Percentiles rank a stretch among this genome's conserved stretches.
phyloP scores from a whole-genome alignment of 2,113 vertebrate genomes.

The Halichoerus grypus region DNA sequence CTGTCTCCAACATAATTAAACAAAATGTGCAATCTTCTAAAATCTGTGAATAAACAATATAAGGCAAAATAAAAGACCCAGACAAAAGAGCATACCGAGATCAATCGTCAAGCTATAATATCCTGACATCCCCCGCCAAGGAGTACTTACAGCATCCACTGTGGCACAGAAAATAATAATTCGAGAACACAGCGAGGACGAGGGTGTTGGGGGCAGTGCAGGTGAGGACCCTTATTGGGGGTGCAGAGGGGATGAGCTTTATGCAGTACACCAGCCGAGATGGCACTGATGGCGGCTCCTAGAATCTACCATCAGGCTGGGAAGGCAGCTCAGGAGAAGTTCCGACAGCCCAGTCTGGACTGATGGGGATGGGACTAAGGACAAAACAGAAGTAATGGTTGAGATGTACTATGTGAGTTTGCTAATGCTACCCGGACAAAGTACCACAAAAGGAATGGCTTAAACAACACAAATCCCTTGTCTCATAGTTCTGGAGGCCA shows the following conservation, averaged over 20 bases:
- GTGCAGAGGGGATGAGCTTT: neutral
- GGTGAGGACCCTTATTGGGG: neutral
- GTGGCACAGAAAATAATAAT: slow-evolving; percentile 8
- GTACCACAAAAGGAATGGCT: neutral
- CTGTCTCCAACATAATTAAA: slow-evolving; percentile 83
- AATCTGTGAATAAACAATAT: slow-evolving; percentile 83
- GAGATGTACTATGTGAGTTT: neutral
- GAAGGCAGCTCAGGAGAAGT: neutral
- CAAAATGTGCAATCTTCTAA: slow-evolving; percentile 83
- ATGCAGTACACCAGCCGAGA: neutral
- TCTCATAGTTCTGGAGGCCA: neutral
- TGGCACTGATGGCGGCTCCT: neutral
- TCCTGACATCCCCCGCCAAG: slow-evolving; percentile 22
- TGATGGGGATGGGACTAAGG: neutral
- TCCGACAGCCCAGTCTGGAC: neutral
- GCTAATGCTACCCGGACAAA: neutral
- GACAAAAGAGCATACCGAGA: slow-evolving; percentile 73
- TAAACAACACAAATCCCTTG: neutral
- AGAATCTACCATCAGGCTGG: no score
- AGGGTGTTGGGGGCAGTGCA: neutral
- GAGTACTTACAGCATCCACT: neutral
- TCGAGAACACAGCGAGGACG: neutral
- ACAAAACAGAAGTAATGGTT: neutral
- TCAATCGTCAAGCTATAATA: slow-evolving; percentile 54
- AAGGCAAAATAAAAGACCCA: slow-evolving; percentile 78